These are phyloP conservation scores for Hycleus phaleratus DNA, from an alignment of 1,140 invertebrate genomes.

Conservation along the genomic window DNA sequence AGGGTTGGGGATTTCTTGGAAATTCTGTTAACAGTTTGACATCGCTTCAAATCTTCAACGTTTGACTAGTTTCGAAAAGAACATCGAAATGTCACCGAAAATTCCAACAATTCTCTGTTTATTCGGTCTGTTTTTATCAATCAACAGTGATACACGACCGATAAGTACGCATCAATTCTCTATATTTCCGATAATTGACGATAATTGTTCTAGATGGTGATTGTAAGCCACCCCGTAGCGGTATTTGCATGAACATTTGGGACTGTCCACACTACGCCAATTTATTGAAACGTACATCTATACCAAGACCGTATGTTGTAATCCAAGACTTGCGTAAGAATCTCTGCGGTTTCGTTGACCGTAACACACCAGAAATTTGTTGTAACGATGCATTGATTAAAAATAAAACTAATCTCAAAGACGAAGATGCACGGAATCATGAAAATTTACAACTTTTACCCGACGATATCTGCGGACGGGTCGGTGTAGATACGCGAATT, in stretches of 20 bases:
- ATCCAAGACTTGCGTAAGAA: constrained; percentile 16
- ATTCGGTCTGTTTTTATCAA: too few relatives aligned
- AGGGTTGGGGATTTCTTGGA: too few relatives aligned
- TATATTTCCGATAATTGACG: too few relatives aligned
- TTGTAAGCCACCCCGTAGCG: background rate
- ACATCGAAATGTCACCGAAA: too few relatives aligned
- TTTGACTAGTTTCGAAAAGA: too few relatives aligned
- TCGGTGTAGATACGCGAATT: constrained; percentile 40
- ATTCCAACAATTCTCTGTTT: too few relatives aligned
- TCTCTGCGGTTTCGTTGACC: constrained; percentile 20
- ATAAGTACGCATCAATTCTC: too few relatives aligned
- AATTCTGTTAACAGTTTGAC: too few relatives aligned
- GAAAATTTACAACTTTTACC: constrained; percentile 16
- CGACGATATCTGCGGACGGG: constrained; percentile 34
- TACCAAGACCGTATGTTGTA: constrained; percentile 13
- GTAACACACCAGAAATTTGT: constrained; percentile 21
- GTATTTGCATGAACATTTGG: constrained; percentile 18
- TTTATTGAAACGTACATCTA: constrained; percentile 12
- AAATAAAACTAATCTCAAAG: constrained; percentile 1
- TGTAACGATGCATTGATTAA: constrained; percentile 6
- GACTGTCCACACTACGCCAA: constrained; percentile 21
- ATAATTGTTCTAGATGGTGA: background rate
- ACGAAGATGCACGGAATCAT: constrained; percentile 5
- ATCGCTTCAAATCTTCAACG: too few relatives aligned
- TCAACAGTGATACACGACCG: too few relatives aligned